Percentiles rank a stretch among this genome's conserved stretches.
Evolutionary conservation across 2,113 vertebrate genomes (phyloP).

Genomic region (Argyrosomus japonicus): DNA sequence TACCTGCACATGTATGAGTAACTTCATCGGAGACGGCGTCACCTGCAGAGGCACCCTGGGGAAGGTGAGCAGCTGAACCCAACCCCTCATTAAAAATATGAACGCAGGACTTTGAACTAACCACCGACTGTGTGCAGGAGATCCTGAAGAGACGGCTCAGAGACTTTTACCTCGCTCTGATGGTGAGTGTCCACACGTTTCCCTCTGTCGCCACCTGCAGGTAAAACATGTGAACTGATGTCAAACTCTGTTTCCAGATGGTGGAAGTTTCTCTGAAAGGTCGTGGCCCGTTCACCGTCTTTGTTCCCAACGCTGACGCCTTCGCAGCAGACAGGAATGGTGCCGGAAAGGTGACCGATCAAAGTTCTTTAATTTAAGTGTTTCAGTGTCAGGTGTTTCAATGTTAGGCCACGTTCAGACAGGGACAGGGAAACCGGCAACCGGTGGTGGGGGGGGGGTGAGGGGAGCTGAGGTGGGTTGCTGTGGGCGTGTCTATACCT

Average conservation of each 20-base stretch:
- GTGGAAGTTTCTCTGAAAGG: constrained; percentile 74
- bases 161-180: constrained; percentile 82
- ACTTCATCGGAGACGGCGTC: constrained; percentile 88
- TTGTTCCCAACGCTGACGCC: constrained; percentile 77
- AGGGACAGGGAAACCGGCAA: no score
- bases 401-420: no score
- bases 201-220: background rate
- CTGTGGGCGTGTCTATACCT: no score
- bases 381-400: background rate
- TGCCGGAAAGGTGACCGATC: background rate
- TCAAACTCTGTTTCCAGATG: constrained; percentile 76
- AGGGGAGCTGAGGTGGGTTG: no score
- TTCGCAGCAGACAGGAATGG: constrained; percentile 30
- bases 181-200: constrained; percentile 73
- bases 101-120: background rate
- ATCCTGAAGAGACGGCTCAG: constrained; percentile 75
- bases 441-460: no score
- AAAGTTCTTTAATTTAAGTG: no score
- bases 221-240: background rate
- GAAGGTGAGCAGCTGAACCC: constrained; percentile 79
- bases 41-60: constrained; percentile 86
- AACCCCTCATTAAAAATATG: background rate
- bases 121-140: constrained; percentile 81
- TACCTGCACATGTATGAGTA: constrained; percentile 84
- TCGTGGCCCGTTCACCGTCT: constrained; percentile 91